Evolutionary conservation across 2,113 vertebrate genomes (phyloP).

Genomic region (Pterophyllum scalare): DNA sequence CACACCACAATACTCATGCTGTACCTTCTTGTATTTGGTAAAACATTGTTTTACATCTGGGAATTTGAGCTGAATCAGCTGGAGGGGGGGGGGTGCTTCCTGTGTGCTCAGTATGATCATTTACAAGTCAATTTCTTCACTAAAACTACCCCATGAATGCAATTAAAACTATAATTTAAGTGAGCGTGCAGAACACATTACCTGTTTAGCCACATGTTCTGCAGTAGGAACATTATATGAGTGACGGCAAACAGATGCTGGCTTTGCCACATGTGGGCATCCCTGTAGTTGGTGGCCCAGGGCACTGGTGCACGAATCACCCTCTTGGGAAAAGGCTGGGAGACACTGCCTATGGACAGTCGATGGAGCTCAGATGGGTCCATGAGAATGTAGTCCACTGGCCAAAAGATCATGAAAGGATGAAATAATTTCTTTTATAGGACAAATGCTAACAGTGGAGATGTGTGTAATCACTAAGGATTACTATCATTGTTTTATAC

Average conservation of each 20-base stretch:
- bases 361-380: slow-evolving; percentile 86
- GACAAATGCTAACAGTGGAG: not conserved
- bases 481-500: slow-evolving; percentile 70
- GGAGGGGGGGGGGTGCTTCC: not conserved
- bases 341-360: slow-evolving; percentile 84
- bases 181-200: slow-evolving; percentile 64
- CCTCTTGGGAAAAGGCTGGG: slow-evolving; percentile 81
- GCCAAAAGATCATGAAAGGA: not conserved
- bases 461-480: slow-evolving; percentile 4
- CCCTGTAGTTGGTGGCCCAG: slow-evolving; percentile 81
- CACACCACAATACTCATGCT: not conserved
- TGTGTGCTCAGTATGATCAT: not conserved
- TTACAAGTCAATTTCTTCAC: not conserved
- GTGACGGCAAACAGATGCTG: slow-evolving; percentile 84
- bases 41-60: not conserved
- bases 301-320: slow-evolving; percentile 88
- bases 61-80: slow-evolving; percentile 1
- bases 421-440: not conserved
- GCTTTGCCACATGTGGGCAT: slow-evolving; percentile 80
- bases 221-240: slow-evolving; percentile 84
- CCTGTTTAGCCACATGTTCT: slow-evolving; percentile 87
- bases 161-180: not conserved
- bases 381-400: slow-evolving; percentile 92
- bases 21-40: not conserved
- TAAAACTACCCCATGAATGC: not conserved